Percentiles rank a stretch among this genome's conserved stretches.
phyloP scores from a whole-genome alignment of 2,888 invertebrate species.

The Nymphalis polychloros region DNA sequence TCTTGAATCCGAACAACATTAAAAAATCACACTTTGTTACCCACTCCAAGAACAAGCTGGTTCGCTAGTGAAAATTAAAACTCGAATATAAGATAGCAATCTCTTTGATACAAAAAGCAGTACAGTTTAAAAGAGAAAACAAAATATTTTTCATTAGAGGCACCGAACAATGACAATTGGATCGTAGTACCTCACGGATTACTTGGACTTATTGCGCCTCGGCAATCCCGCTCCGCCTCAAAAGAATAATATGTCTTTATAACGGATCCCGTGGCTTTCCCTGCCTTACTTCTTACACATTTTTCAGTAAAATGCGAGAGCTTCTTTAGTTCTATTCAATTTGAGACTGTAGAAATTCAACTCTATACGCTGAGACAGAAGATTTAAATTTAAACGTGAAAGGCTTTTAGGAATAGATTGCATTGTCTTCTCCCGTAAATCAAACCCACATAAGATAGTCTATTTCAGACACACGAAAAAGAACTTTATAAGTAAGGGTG shows the following conservation, averaged over 20 bases:
- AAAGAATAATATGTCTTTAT: slow-evolving; percentile 82
- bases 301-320: slow-evolving; percentile 78
- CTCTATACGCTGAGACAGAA: slow-evolving; percentile 40
- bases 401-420: slow-evolving; percentile 67
- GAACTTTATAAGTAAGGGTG: slow-evolving; percentile 39
- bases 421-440: slow-evolving; percentile 77
- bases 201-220: slow-evolving; percentile 70
- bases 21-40: slow-evolving; percentile 23
- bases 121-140: slow-evolving; percentile 62
- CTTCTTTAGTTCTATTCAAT: slow-evolving; percentile 59
- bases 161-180: slow-evolving; percentile 74
- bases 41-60: slow-evolving; percentile 25
- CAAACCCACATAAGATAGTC: slow-evolving; percentile 64
- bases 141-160: slow-evolving; percentile 78
- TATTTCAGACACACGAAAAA: slow-evolving; percentile 44
- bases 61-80: slow-evolving; percentile 33
- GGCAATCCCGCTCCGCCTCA: slow-evolving; percentile 68
- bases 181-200: slow-evolving; percentile 75
- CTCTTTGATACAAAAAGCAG: slow-evolving; percentile 46
- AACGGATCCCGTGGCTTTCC: slow-evolving; percentile 75
- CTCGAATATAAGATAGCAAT: slow-evolving; percentile 41
- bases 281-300: slow-evolving; percentile 75
- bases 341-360: slow-evolving; percentile 41
- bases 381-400: slow-evolving; percentile 39
- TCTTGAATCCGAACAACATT: slow-evolving; percentile 24